These are phyloP conservation scores for Eufriesea mexicana DNA, from an alignment of 1,140 invertebrate genomes.

Conservation along the genomic window DNA sequence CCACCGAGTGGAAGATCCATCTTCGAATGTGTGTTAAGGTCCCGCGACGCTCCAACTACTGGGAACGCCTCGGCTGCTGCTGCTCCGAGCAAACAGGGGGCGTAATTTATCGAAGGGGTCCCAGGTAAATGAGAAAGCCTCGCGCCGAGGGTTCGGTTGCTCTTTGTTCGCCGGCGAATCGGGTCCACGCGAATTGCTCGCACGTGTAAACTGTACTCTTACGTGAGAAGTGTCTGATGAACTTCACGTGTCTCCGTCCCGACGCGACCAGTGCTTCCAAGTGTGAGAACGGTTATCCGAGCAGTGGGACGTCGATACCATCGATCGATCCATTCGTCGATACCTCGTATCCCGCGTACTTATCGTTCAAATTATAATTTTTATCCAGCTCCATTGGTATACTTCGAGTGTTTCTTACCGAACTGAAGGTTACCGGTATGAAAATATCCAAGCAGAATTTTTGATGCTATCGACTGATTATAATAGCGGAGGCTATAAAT, in stretches of 20 bases:
- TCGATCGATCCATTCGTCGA: too few relatives aligned
- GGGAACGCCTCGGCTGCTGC: slow-evolving; percentile 56
- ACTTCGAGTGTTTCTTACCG: too few relatives aligned
- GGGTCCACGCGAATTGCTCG: neutral
- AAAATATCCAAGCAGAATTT: too few relatives aligned
- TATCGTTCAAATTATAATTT: too few relatives aligned
- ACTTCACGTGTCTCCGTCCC: neutral
- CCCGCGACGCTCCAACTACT: slow-evolving; percentile 48
- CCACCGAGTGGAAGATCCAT: slow-evolving; percentile 43
- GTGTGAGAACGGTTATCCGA: neutral
- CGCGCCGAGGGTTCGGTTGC: slow-evolving; percentile 23
- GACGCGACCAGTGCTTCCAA: neutral
- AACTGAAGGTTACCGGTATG: too few relatives aligned
- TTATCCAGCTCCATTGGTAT: too few relatives aligned
- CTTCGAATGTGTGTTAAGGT: slow-evolving; percentile 56
- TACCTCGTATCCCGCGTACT: too few relatives aligned
- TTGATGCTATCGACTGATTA: too few relatives aligned
- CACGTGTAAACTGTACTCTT: slow-evolving; percentile 18
- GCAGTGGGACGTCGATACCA: too few relatives aligned
- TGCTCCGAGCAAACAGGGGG: slow-evolving; percentile 38
- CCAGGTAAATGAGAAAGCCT: slow-evolving; percentile 56
- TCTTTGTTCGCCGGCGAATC: slow-evolving; percentile 12
- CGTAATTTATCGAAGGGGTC: slow-evolving; percentile 58
- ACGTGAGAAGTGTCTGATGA: slow-evolving; percentile 20
- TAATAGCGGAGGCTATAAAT: too few relatives aligned